Evolutionary conservation across 2,113 vertebrate species (phyloP).

Genomic region (Leptobrachium leishanense): DNA sequence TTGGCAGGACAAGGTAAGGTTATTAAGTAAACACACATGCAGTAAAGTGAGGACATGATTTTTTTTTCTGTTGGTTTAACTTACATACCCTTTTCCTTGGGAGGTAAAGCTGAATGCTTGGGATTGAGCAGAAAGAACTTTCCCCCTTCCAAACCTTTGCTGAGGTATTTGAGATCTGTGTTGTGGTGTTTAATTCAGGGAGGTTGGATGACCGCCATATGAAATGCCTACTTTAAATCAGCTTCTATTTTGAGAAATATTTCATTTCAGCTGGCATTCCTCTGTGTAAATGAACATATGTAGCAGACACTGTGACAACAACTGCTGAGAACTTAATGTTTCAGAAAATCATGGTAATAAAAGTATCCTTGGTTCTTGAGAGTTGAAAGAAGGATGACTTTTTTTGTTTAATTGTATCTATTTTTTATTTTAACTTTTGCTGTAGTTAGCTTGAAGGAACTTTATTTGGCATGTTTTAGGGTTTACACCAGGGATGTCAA

Average conservation of each 20-base stretch:
- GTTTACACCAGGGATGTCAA: too few species aligned
- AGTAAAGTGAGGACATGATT: neutral
- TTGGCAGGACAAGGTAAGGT: neutral
- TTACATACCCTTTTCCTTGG: conserved; percentile 17
- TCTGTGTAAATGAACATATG: conserved; percentile 9
- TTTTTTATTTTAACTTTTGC: too few species aligned
- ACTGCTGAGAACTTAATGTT: too few species aligned
- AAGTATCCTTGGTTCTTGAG: too few species aligned
- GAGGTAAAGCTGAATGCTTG: conserved; percentile 18
- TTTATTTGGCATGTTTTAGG: too few species aligned
- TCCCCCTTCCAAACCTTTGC: conserved; percentile 13
- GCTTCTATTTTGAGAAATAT: conserved; percentile 30
- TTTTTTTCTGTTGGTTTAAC: neutral
- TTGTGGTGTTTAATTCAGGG: conserved; percentile 22
- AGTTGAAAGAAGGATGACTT: too few species aligned
- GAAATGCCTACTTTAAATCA: conserved; percentile 28
- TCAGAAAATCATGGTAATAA: too few species aligned
- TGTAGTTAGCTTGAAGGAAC: too few species aligned
- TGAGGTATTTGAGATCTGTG: conserved; percentile 6
- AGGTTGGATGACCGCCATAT: conserved; percentile 13
- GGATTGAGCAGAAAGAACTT: conserved; percentile 10
- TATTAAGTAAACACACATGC: too few species aligned
- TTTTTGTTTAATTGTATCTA: too few species aligned
- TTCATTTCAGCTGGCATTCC: conserved; percentile 22
- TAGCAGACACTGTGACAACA: neutral